Percentiles rank a stretch among this genome's conserved stretches.
These are phyloP conservation scores for Chaetorhynchus papuensis DNA, from an alignment of 2,113 vertebrate species.

Conservation along the genomic window DNA sequence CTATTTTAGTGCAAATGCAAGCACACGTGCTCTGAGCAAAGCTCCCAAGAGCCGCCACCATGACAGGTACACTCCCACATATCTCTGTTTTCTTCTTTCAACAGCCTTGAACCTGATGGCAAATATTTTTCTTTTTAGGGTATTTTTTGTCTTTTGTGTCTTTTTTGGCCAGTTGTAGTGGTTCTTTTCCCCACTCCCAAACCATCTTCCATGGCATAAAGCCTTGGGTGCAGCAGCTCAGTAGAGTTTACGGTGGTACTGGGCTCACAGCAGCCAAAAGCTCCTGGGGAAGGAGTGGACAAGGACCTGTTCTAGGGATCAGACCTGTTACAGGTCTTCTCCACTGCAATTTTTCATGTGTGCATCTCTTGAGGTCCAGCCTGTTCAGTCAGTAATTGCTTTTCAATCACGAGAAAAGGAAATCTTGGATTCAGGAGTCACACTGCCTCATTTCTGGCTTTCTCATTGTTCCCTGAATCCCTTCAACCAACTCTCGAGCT, in stretches of 20 bases:
- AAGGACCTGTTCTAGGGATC: not conserved
- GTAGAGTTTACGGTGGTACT: not conserved
- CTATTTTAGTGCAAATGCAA: constrained; percentile 8
- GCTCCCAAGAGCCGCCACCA: not conserved
- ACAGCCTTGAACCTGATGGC: not conserved
- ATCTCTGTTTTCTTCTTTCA: not conserved
- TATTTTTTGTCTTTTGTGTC: not conserved
- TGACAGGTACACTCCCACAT: not conserved
- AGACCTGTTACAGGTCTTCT: not conserved
- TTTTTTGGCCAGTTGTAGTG: not conserved
- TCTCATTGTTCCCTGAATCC: not conserved
- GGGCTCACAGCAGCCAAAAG: not conserved
- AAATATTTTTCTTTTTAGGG: not conserved
- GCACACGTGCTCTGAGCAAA: not conserved
- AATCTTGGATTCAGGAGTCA: fast-evolving
- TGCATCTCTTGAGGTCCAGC: not conserved
- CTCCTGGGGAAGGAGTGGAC: not conserved
- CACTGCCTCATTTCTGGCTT: not conserved
- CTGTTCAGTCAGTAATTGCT: not conserved
- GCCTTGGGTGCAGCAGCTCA: not conserved
- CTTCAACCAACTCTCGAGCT: not conserved
- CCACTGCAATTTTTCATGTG: too few species aligned
- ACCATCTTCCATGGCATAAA: not conserved
- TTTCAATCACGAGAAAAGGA: not conserved
- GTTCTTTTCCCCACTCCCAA: not conserved